Conservation (phyloP, 2,888 invertebrate genomes). For the Cryptocephalus moraei region DNA sequence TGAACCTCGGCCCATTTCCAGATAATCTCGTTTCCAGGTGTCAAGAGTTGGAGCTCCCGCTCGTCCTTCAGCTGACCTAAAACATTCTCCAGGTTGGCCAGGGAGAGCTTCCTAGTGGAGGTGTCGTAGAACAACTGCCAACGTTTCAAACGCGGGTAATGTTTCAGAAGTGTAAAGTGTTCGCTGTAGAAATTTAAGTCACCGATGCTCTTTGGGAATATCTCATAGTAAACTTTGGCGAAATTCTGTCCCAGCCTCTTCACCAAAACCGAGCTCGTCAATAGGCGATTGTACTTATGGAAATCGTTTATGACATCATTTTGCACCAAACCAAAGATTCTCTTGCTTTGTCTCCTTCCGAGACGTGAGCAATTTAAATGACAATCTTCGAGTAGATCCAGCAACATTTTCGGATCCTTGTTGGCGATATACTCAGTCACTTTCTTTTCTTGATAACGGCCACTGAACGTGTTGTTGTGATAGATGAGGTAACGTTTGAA, state of each 20-base stretch:
- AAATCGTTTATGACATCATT: conserved; percentile 5
- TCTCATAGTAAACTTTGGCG: conserved; percentile 3
- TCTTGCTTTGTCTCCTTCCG: conserved; percentile 6
- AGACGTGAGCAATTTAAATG: not conserved
- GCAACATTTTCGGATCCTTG: conserved; percentile 9
- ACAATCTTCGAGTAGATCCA: conserved; percentile 4
- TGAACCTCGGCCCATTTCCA: conserved; percentile 9
- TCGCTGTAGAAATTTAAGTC: conserved; percentile 1
- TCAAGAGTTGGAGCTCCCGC: not conserved
- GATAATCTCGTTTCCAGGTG: conserved; percentile 3
- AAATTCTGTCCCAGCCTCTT: conserved; percentile 5
- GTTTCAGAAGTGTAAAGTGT: conserved; percentile 1
- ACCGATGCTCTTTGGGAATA: conserved; percentile 5
- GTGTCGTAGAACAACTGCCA: conserved; percentile 6
- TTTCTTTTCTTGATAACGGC: conserved; percentile 3
- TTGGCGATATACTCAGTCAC: conserved; percentile 6
- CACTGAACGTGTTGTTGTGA: conserved; percentile 4
- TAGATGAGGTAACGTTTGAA: conserved; percentile 10
- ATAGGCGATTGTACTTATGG: not conserved
- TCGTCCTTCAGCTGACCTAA: not conserved
- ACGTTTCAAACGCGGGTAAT: conserved; percentile 9
- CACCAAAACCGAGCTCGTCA: conserved; percentile 4
- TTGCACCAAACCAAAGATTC: conserved; percentile 4
- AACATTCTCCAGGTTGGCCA: too few relatives aligned
- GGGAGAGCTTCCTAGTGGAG: conserved; percentile 4